Percentiles rank a stretch among this genome's conserved stretches.
Evolutionary conservation across 2,888 invertebrate species (phyloP).

Genomic region (Artemia sinica): DNA sequence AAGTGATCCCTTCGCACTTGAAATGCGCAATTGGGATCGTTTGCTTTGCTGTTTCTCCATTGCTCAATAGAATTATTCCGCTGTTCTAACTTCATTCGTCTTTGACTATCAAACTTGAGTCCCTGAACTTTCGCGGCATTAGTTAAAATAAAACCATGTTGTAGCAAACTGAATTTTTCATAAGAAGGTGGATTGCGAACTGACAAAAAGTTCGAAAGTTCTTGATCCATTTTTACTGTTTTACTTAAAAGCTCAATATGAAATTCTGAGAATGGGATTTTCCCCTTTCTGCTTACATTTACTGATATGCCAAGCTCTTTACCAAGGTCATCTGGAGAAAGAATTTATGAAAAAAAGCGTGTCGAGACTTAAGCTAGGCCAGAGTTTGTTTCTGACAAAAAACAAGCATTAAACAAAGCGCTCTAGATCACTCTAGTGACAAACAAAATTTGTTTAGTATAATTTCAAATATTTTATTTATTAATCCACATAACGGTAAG

Average conservation of each 20-base stretch:
- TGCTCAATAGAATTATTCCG: constrained; percentile 63
- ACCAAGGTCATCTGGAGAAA: constrained; percentile 43
- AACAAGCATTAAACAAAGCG: too few relatives aligned
- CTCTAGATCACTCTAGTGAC: too few relatives aligned
- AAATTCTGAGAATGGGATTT: constrained; percentile 71
- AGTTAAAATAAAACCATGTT: constrained; percentile 73
- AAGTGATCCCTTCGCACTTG: constrained; percentile 61
- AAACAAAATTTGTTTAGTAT: too few relatives aligned
- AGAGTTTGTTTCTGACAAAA: too few relatives aligned
- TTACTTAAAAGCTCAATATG: constrained; percentile 87
- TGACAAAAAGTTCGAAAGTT: constrained; percentile 57
- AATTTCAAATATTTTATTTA: too few relatives aligned
- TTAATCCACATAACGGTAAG: too few relatives aligned
- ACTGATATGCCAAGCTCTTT: constrained; percentile 53
- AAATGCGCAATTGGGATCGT: constrained; percentile 62
- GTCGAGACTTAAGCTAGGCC: too few relatives aligned
- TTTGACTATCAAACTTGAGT: constrained; percentile 80
- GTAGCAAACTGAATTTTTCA: constrained; percentile 66
- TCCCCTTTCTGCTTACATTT: constrained; percentile 63
- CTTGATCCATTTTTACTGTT: constrained; percentile 79
- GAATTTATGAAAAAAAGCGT: constrained; percentile 23
- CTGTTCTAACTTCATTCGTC: constrained; percentile 82
- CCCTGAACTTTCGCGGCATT: constrained; percentile 80
- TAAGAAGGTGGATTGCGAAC: constrained; percentile 36
- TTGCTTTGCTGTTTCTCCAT: too few relatives aligned